Conservation (phyloP, 2,797 vertebrate species). For the Catamblyrhynchus diadema region DNA sequence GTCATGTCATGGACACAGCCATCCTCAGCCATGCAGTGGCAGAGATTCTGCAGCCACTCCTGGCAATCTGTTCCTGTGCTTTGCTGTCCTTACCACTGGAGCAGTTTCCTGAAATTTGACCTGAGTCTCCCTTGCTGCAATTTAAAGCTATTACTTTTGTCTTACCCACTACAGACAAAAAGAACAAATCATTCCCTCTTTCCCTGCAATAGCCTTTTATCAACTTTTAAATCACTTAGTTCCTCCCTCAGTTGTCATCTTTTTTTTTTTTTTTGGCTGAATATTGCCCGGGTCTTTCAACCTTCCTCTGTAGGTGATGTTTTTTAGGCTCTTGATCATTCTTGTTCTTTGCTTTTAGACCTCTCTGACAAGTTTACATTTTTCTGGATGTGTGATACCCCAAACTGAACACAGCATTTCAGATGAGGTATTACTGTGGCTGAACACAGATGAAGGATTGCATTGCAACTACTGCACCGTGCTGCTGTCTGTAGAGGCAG, state of each 20-base stretch:
- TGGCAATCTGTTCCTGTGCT: neutral
- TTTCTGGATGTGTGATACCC: neutral
- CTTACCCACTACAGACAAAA: conserved; percentile 48
- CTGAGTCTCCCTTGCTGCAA: conserved; percentile 13
- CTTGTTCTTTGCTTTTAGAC: conserved; percentile 11
- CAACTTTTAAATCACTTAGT: conserved; percentile 59
- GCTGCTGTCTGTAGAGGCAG: neutral
- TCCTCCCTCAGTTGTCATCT: neutral
- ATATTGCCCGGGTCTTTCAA: neutral
- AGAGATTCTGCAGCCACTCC: neutral
- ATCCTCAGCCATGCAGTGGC: neutral
- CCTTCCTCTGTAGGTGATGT: neutral
- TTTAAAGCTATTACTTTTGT: conserved; percentile 58
- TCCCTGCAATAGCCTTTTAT: conserved; percentile 48
- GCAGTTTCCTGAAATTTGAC: conserved; percentile 34
- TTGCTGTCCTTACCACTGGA: neutral
- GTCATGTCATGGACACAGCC: neutral
- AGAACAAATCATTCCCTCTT: conserved; percentile 59
- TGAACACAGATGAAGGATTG: neutral
- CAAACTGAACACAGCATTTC: neutral
- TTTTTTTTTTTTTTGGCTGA: neutral
- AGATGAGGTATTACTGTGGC: neutral
- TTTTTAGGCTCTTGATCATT: conserved; percentile 23
- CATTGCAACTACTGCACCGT: neutral
- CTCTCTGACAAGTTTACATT: neutral